Evolutionary conservation across 2,797 vertebrate species (phyloP).

Genomic region (Rhinella marina): DNA sequence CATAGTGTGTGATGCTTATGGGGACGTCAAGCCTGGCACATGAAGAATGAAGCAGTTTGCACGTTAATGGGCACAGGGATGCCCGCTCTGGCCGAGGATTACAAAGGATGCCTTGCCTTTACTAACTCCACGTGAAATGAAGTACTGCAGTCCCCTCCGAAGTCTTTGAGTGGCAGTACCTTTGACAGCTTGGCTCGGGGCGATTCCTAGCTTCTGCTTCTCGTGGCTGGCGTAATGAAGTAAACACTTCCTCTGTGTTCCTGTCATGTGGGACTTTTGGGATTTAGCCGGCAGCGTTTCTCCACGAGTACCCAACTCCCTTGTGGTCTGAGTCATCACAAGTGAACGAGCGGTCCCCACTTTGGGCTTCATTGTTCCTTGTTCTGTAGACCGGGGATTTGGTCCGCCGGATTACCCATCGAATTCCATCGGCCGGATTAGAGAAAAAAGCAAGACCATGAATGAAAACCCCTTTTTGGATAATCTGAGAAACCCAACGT

Average conservation of each 20-base stretch:
- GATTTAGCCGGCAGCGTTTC: slow-evolving; percentile 67
- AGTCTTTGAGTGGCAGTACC: slow-evolving; percentile 56
- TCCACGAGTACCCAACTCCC: slow-evolving; percentile 74
- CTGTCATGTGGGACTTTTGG: slow-evolving; percentile 66
- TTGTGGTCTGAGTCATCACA: slow-evolving; percentile 74
- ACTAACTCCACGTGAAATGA: slow-evolving; percentile 68
- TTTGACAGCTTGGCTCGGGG: slow-evolving; percentile 65
- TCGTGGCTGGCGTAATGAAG: slow-evolving; percentile 66
- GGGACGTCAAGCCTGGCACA: slow-evolving; percentile 30
- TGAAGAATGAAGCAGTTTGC: slow-evolving; percentile 22
- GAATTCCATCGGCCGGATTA: not conserved
- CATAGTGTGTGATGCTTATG: slow-evolving; percentile 15
- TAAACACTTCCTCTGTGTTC: slow-evolving; percentile 65
- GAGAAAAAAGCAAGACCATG: slow-evolving; percentile 25
- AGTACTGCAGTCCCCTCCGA: slow-evolving; percentile 65
- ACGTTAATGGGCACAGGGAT: not conserved
- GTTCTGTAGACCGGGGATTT: slow-evolving; percentile 22
- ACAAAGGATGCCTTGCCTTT: slow-evolving; percentile 72
- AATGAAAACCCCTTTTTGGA: slow-evolving; percentile 48
- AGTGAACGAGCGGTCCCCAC: slow-evolving; percentile 71
- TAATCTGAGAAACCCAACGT: slow-evolving; percentile 22
- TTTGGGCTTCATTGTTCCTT: slow-evolving; percentile 15
- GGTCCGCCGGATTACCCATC: not conserved
- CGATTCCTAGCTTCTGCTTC: slow-evolving; percentile 64
- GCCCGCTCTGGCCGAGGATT: slow-evolving; percentile 71